A percentile compares a stretch with the other conserved stretches of the same genome.
These are phyloP conservation scores for Megatriorchis doriae DNA, from an alignment of 2,113 vertebrate genomes.

Conservation along the genomic window DNA sequence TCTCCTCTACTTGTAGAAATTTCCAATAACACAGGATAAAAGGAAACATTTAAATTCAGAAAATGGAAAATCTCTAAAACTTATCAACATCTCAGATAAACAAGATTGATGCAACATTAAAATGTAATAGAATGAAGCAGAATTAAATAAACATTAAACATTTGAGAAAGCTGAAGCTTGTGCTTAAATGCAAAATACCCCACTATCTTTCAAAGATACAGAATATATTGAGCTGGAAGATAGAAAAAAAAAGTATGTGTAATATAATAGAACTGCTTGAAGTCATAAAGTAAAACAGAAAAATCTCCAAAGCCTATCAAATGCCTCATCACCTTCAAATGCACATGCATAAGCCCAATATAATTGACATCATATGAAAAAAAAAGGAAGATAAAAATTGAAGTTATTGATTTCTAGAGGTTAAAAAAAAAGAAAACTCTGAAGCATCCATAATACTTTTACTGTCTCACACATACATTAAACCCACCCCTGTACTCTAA, in stretches of 20 bases:
- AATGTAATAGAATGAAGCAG: neutral
- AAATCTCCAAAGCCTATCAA: neutral
- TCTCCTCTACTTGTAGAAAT: accelerated
- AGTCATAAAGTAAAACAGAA: neutral
- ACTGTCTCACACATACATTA: neutral
- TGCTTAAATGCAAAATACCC: neutral
- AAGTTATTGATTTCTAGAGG: neutral
- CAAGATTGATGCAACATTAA: neutral
- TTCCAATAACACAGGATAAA: neutral
- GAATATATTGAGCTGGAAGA: neutral
- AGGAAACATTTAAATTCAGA: neutral
- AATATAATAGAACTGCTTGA: neutral
- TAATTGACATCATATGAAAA: neutral
- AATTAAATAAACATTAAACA: neutral
- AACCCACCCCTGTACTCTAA: neutral
- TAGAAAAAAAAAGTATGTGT: neutral
- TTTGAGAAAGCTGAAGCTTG: neutral
- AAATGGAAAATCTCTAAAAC: neutral
- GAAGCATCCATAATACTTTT: neutral
- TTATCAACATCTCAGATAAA: neutral
- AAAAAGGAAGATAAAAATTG: neutral
- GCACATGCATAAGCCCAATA: neutral
- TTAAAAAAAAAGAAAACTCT: neutral
- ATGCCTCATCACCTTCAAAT: neutral
- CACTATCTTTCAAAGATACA: neutral